A percentile compares a stretch with the other conserved stretches of the same genome.
Evolutionary conservation across 2,888 invertebrate genomes (phyloP).

Genomic region (Drosophila percnosoma): DNA sequence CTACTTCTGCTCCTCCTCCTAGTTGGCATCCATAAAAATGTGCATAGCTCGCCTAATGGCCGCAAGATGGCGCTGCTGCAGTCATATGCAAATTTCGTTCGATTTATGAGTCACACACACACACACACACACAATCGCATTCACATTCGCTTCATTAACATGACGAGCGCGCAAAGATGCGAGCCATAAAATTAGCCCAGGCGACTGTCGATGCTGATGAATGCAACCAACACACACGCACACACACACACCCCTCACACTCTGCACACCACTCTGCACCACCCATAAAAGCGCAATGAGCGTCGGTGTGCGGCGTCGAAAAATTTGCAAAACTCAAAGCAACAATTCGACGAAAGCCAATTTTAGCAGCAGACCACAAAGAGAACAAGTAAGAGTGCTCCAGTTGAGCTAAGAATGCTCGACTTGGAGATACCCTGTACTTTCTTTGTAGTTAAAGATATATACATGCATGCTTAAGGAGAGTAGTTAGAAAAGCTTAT

Average conservation of each 20-base stretch:
- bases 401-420: rapidly evolving
- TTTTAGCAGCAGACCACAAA: conserved; percentile 58
- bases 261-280: conserved; percentile 2
- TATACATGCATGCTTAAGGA: neutral
- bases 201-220: conserved; percentile 69
- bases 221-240: conserved; percentile 49
- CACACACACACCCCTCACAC: neutral
- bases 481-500: neutral
- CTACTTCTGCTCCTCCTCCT: neutral
- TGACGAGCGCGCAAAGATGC: conserved; percentile 73
- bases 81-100: conserved; percentile 75
- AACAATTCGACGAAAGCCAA: conserved; percentile 80
- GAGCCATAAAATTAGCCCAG: conserved; percentile 75
- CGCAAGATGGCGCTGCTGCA: conserved; percentile 70
- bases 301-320: conserved; percentile 61
- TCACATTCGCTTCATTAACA: conserved; percentile 68
- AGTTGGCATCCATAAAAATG: conserved; percentile 58
- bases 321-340: conserved; percentile 80
- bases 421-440: neutral
- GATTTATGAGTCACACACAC: conserved; percentile 60
- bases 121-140: neutral
- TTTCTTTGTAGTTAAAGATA: neutral
- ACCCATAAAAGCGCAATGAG: conserved; percentile 67
- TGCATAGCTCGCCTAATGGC: conserved; percentile 55
- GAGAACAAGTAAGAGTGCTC: conserved; percentile 14